phyloP scores from a whole-genome alignment of 2,888 invertebrate genomes.

The Eucriotettix oculatus region DNA sequence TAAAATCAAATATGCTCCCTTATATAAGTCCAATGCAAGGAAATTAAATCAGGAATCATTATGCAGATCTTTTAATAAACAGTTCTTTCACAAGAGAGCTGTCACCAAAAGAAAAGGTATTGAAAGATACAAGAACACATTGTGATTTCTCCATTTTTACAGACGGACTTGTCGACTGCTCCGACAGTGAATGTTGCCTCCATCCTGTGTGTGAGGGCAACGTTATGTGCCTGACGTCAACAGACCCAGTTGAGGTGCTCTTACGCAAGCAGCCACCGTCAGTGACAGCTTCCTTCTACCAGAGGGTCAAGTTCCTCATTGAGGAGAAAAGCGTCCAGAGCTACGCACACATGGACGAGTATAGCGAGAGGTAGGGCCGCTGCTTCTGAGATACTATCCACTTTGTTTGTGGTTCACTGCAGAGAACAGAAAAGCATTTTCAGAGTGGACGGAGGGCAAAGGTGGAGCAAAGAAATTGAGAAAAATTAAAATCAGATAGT shows the following conservation, averaged over 20 bases:
- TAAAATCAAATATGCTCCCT: too few species aligned
- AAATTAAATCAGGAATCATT: too few species aligned
- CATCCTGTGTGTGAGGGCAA: conserved; percentile 73
- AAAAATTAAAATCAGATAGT: too few species aligned
- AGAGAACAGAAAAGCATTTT: too few species aligned
- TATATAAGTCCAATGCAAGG: too few species aligned
- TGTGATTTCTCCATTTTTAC: too few species aligned
- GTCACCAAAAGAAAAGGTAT: too few species aligned
- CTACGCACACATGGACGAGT: conserved; percentile 93
- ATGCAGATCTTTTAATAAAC: too few species aligned
- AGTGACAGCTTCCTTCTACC: conserved; percentile 93
- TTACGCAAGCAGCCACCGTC: conserved; percentile 91
- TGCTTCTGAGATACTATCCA: background rate
- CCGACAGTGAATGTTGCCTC: conserved; percentile 95
- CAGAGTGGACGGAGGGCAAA: too few species aligned
- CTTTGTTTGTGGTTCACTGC: background rate
- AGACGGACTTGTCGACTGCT: conserved; percentile 98
- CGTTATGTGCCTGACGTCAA: conserved; percentile 89
- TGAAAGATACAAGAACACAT: too few species aligned
- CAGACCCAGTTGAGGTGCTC: conserved; percentile 91
- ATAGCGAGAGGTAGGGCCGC: conserved; percentile 86
- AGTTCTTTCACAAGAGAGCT: too few species aligned
- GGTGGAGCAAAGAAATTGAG: too few species aligned
- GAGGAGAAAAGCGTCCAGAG: conserved; percentile 98
- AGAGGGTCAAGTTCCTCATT: conserved; percentile 92